A percentile compares a stretch with the other conserved stretches of the same genome.
These are phyloP conservation scores for Charadrius vociferus DNA, from an alignment of 2,113 vertebrate genomes.

Conservation along the genomic window DNA sequence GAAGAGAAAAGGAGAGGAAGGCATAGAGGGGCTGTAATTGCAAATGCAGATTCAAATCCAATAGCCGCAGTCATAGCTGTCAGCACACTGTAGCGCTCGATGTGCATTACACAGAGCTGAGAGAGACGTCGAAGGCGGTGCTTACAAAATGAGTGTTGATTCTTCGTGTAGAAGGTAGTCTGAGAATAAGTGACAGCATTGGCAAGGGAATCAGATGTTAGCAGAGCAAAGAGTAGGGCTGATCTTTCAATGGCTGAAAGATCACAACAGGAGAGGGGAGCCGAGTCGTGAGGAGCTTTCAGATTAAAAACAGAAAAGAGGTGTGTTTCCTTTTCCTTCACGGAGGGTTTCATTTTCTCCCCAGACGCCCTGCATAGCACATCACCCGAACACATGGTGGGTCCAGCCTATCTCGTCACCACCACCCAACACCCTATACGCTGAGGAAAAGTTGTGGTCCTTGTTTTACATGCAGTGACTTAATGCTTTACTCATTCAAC, in stretches of 20 bases:
- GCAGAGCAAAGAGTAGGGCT: neutral
- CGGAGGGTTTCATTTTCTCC: neutral
- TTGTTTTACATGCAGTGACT: neutral
- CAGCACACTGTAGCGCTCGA: neutral
- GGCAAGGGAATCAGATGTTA: neutral
- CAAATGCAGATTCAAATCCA: neutral
- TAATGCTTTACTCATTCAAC: neutral
- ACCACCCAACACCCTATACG: neutral
- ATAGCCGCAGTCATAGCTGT: neutral
- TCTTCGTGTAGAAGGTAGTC: neutral
- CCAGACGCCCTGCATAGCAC: neutral
- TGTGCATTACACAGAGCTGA: neutral
- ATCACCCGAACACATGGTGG: neutral
- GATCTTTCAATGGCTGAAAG: neutral
- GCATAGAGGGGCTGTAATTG: neutral
- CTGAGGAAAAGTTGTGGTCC: neutral
- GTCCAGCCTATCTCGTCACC: neutral
- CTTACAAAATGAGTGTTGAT: neutral
- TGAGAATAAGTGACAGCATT: neutral
- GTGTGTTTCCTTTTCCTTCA: neutral
- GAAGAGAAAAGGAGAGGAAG: neutral
- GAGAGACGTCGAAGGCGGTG: neutral
- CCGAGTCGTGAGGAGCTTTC: neutral
- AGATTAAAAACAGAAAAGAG: neutral
- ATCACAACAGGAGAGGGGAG: neutral